Base-by-base conservation (phyloP, 2,797 vertebrate genomes). In the Florisuga fusca region DNA sequence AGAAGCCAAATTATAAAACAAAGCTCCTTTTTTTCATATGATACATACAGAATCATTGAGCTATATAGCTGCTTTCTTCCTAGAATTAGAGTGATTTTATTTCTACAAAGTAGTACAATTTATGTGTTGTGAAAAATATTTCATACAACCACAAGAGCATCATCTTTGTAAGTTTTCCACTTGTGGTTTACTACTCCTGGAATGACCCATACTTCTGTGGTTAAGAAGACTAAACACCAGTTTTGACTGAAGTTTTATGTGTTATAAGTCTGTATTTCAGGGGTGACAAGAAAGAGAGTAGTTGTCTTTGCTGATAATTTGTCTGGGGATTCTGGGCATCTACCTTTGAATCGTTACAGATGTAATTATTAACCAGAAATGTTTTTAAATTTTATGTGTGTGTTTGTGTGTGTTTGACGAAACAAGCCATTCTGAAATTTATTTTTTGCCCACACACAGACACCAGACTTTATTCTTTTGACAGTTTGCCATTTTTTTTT, bases 1-100 rank as follows among this genome's bases (percentile, higher is more conserved):
- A 48, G 74, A 79, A 95, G 8, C 8, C 48, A 74, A 45, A 59
- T 87, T 68, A 55, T 43, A 84, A 92, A 93, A 67, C 26, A 82
- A 76, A 90, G 18, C 34, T 72, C 12, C 64, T 20, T 51, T 84
- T 15, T 67, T 83, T 93, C 48, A 25, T 89, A 66, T 1, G 2
- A 14, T 78, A 64, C 21, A 83, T 81, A 63, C 1, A n/a, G 38
- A 84, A 27, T 87, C 41, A 66, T 23, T 71, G 21, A 86, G 41
- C 50, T 85, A 5, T 83, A 77, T 93, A 93, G 16, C 31, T 84
- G 23, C 17, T 62, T 62, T 75, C 23, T 72, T 64, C 15, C 43
- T 76, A 26, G 7, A 90, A 58, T 91, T 82, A 34, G 7, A 14
- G 22, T 94, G 54, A 54, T 50, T 90, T 78, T 82, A 50, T 89